A percentile compares a stretch with the other conserved stretches of the same genome.
phyloP scores from a whole-genome alignment of 2,797 vertebrate species.

The Anas capensis region DNA sequence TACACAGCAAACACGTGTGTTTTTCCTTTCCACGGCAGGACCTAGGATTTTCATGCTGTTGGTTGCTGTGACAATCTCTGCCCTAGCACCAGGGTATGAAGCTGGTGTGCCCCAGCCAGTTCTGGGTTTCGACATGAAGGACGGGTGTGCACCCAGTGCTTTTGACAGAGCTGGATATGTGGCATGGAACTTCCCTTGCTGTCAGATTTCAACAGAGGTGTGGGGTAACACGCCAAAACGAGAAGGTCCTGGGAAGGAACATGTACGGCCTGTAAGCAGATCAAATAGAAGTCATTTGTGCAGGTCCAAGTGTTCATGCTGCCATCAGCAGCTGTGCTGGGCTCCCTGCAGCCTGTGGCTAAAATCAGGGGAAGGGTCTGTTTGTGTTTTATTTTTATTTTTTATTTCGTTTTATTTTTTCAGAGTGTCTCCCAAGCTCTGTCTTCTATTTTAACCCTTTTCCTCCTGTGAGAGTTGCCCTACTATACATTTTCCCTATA shows the following conservation, averaged over 20 bases:
- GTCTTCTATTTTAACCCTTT: neutral
- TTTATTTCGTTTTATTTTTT: neutral
- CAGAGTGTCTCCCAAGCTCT: neutral
- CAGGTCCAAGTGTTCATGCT: neutral
- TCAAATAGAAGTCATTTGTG: neutral
- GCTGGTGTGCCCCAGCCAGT: accelerated
- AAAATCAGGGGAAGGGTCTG: neutral
- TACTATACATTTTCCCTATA: neutral
- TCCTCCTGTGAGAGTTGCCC: neutral
- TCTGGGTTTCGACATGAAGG: accelerated
- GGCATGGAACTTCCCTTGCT: accelerated
- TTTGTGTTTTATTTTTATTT: too few species aligned
- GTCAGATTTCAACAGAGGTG: neutral
- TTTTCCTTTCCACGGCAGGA: neutral
- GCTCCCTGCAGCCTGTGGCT: neutral
- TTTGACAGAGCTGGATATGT: neutral
- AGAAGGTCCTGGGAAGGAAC: neutral
- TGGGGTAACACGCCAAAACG: neutral
- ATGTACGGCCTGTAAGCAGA: neutral
- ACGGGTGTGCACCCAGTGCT: neutral
- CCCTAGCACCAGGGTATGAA: neutral
- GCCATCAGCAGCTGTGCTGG: neutral
- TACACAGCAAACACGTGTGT: neutral
- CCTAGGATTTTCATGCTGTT: neutral
- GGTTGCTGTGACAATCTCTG: neutral